Evolutionary conservation across 2,113 vertebrate species (phyloP), one percentile per base, ranked within the genome.

Genomic region (Siniperca chuatsi): DNA sequence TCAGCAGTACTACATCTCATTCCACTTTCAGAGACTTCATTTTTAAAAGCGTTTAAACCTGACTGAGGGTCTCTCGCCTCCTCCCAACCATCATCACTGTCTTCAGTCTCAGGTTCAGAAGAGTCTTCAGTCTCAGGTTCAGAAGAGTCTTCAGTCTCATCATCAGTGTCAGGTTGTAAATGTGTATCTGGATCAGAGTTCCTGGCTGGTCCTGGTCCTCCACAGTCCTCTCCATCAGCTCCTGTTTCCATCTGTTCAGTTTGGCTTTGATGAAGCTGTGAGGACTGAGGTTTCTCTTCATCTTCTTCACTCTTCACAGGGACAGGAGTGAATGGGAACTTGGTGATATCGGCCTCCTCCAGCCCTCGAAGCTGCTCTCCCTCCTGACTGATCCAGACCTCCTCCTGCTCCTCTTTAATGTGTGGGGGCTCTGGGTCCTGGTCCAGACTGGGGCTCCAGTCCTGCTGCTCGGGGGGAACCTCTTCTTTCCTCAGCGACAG

Each of bases 371-470:
- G 65, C 66, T 86, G 79, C n/a, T 83, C 72, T 25, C 5, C 60
- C 57, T 76, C 60, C 48, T 70, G 61, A n/a, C 35, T 50, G 42
- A 1, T 64, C 83, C 70, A 75, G 16, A 61, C 8, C 1, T 87
- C 76, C 70, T 67, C 84, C 68, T 82, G 33, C 2, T 87, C 87
- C 54, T 85, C 80, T 64, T 89, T 88, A 20, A 81, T 81, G 42
- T 68, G 37, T 0, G 61, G 78, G 0, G 23, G 54, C 1, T 87
- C 44, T 60, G 42, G 23, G 16, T 76, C 54, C 64, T 78, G 66
- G 60, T 74, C 60, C 60, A 65, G 46, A 29, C 15, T 66, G 40
- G 37, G 6, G 35, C 46, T 57, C 57, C 58, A 18, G 2, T 70
- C n/a, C 54, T 69, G 37, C 29, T 57, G 57, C 42, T 86, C 66